phyloP scores from a whole-genome alignment of 35 echinoderm and acorn worm species.

The Amphiura filiformis region DNA sequence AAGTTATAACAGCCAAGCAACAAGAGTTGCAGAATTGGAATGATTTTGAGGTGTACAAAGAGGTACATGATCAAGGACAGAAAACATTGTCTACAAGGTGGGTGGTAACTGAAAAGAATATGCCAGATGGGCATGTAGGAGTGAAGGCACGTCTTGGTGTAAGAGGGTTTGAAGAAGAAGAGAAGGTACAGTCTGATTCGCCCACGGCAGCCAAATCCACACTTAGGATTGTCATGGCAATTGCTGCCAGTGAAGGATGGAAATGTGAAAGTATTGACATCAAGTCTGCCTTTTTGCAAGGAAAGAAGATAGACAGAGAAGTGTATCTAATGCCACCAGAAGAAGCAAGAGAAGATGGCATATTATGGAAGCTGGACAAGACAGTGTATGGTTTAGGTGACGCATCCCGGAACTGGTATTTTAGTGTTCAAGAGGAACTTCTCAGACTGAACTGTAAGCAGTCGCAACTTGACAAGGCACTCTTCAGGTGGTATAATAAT shows the following conservation, averaged over 20 bases:
- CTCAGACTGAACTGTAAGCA: conserved; percentile 10
- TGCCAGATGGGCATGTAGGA: not conserved
- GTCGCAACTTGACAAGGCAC: conserved; percentile 1
- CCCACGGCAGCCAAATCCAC: not conserved
- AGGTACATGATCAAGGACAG: conserved; percentile 12
- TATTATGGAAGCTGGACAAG: conserved; percentile 17
- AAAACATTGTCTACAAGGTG: conserved; percentile 12
- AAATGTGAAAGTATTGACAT: conserved; percentile 20
- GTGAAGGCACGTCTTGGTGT: not conserved
- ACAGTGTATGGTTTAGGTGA: conserved; percentile 14
- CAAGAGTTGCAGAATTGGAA: conserved; percentile 34
- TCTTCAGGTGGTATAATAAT: conserved; percentile 4
- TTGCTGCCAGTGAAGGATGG: conserved; percentile 14
- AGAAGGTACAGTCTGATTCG: not conserved
- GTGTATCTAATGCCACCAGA: not conserved
- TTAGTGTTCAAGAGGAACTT: conserved; percentile 18
- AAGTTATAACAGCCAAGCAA: not conserved
- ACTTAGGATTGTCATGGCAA: not conserved
- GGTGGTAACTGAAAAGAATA: conserved; percentile 35
- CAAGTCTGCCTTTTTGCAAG: conserved; percentile 4
- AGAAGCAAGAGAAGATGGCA: conserved; percentile 9
- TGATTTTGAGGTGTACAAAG: conserved; percentile 29
- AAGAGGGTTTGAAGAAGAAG: not conserved
- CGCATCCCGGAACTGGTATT: conserved; percentile 26
- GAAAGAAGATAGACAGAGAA: conserved; percentile 20